phyloP scores from a whole-genome alignment of 2,888 invertebrate species.

The Volucella inanis region DNA sequence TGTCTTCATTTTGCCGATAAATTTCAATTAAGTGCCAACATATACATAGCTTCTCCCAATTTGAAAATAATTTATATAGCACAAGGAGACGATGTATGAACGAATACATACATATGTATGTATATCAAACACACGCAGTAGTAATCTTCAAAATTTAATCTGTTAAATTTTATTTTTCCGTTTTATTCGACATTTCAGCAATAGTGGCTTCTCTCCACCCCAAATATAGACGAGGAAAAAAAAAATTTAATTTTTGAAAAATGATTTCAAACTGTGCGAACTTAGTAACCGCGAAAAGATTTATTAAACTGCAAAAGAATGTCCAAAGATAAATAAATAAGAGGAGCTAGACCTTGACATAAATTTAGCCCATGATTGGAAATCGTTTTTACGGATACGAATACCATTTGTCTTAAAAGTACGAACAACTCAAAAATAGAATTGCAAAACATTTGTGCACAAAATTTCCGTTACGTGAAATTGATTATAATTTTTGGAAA shows the following conservation, averaged over 20 bases:
- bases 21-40: slow-evolving; percentile 60
- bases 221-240: slow-evolving; percentile 18
- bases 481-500: background rate
- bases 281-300: slow-evolving; percentile 58
- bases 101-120: background rate
- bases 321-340: slow-evolving; percentile 66
- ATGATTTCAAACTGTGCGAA: slow-evolving; percentile 32
- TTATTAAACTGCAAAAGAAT: slow-evolving; percentile 52
- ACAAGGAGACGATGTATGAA: background rate
- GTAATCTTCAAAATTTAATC: slow-evolving; percentile 56
- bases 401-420: background rate
- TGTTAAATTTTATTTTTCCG: slow-evolving; percentile 39
- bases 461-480: slow-evolving; percentile 2
- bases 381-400: slow-evolving; percentile 1
- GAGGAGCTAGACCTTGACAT: slow-evolving; percentile 66
- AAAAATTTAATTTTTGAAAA: background rate
- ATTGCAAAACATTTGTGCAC: background rate
- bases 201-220: background rate
- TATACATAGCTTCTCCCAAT: slow-evolving; percentile 26
- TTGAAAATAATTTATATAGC: slow-evolving; percentile 51
- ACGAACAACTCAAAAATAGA: slow-evolving; percentile 37
- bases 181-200: slow-evolving; percentile 30
- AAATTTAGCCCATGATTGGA: slow-evolving; percentile 37
- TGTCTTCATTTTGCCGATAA: slow-evolving; percentile 55
- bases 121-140: background rate